Evolutionary conservation across 2,888 invertebrate species (phyloP).

Genomic region (Drosophila niveifrons): DNA sequence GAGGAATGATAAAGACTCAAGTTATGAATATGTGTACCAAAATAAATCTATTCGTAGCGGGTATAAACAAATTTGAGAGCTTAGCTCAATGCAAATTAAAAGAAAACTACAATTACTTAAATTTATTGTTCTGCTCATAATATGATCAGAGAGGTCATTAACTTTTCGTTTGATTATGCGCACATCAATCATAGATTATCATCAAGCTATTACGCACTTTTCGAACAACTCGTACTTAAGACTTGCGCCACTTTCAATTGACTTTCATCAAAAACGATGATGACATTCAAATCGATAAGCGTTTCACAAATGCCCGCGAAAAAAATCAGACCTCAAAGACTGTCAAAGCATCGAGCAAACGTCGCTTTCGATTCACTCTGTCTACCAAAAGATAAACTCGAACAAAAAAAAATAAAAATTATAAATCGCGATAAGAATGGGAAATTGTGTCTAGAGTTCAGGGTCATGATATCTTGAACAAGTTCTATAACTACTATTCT

Average conservation of each 20-base stretch:
- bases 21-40: no score
- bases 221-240: no score
- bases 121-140: no score
- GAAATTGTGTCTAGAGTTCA: conserved; percentile 8
- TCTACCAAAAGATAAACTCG: conserved; percentile 3
- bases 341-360: not conserved
- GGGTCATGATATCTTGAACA: not conserved
- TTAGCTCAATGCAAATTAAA: no score
- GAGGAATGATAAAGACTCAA: no score
- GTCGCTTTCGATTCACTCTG: not conserved
- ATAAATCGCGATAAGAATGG: not conserved
- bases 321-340: not conserved
- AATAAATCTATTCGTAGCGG: no score
- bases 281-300: not conserved
- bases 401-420: not conserved
- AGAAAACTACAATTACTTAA: no score
- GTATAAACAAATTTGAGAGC: no score
- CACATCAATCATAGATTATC: no score
- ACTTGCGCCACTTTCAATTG: not conserved
- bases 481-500: not conserved
- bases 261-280: not conserved
- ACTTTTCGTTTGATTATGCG: no score
- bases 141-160: no score
- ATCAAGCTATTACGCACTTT: no score
- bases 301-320: not conserved